Base-by-base conservation (phyloP, 2,797 vertebrate species). In the Enteromius viviparus region DNA sequence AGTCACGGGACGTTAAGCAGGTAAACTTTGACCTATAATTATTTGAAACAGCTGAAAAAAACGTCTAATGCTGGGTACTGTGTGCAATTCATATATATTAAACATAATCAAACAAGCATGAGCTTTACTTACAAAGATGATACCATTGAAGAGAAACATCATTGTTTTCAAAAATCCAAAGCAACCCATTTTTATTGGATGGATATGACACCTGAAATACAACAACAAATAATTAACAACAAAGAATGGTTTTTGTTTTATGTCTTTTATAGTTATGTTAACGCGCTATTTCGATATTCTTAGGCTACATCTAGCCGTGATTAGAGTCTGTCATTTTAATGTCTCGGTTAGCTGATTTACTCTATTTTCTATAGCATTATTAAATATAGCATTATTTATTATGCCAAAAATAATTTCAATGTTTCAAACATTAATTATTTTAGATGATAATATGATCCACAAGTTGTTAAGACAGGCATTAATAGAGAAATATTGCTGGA, bases 41-140 rank as follows among this genome's bases (percentile, higher is more conserved):
- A 3, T 34, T 74, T 74, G 3, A 34, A 19, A 26, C 69, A 49
- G 8, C 29, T 17, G 11, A 2, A n/a, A 34, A 51, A 34, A 6
- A 6, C 29, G 3, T 32, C 3, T 3, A 3, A 3, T 32, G 32
- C 32, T 60, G 4, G 26, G 15, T 3, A 62, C 9, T 17, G 29
- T 40, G 21, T 51, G 58, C 15, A 12, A 9, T 37, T 21, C 4
- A 12, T 17, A 62, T 62, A 23, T 62, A 29, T 62, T 62, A 29
- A 62, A 29, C 58, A 55, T n/a, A 5, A 29, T 62, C 60, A 62
- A 68, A 66, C 21, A 12, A 72, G 17, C 26, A 21, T 12, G 21
- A 32, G 17, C 34, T 75, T 5, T 62, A 96, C 96, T 96, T 92
- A 96, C 96, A 87, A 95, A 96, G 81, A 96, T 96, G 29, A 96